Evolutionary conservation across 2,888 invertebrate genomes (phyloP).

Genomic region (Pediacus dermestoides): DNA sequence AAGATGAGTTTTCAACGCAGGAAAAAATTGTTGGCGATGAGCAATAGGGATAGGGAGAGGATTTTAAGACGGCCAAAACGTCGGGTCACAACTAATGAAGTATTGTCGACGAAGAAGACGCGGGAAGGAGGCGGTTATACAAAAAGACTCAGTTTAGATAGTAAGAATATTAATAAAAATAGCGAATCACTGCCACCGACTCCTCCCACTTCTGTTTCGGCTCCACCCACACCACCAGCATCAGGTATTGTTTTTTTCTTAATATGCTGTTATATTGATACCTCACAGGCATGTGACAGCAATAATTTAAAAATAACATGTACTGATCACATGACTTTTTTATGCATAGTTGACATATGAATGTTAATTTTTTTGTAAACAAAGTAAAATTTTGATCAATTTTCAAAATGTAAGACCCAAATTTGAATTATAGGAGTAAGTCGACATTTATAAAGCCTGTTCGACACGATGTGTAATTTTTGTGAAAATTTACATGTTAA

Average conservation of each 20-base stretch:
- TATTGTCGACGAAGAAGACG: background rate
- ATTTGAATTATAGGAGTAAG: no score
- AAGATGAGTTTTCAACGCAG: slow-evolving; percentile 53
- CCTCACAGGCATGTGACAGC: no score
- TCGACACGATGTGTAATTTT: no score
- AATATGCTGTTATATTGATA: no score
- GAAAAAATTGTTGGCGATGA: slow-evolving; percentile 52
- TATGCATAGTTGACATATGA: no score
- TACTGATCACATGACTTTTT: no score
- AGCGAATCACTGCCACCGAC: slow-evolving; percentile 56
- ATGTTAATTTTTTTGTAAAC: no score
- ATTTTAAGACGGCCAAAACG: slow-evolving; percentile 38
- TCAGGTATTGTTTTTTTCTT: slow-evolving; percentile 24
- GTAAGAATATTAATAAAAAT: slow-evolving; percentile 32
- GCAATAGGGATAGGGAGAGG: slow-evolving; percentile 43
- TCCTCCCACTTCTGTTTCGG: slow-evolving; percentile 60
- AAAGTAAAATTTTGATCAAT: no score
- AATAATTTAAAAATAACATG: no score
- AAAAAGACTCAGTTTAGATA: slow-evolving; percentile 40
- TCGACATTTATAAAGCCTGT: no score
- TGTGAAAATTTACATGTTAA: no score
- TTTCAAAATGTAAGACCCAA: no score
- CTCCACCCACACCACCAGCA: slow-evolving; percentile 58
- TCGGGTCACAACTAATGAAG: slow-evolving; percentile 21
- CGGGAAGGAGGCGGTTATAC: slow-evolving; percentile 23